Base-by-base conservation (phyloP, 2,113 vertebrate genomes). In the Labeo catla region DNA sequence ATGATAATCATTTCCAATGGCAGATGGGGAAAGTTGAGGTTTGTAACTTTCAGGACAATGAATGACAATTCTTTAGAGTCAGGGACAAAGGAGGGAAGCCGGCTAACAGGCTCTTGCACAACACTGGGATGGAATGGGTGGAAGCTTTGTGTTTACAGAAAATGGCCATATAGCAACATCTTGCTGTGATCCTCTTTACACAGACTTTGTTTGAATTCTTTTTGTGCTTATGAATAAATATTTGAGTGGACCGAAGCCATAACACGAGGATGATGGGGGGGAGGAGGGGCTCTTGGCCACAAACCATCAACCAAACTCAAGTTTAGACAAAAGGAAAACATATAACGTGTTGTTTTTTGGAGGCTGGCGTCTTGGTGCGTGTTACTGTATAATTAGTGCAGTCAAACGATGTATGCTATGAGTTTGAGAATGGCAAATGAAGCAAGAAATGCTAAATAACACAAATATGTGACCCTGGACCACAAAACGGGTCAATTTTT, bases 1-100 rank as follows among this genome's bases (percentile, higher is more conserved):
- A 92, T 92, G 91, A 92, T 91, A 92, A 91, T 92, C 88, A 87
- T 89, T 88, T 87, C 86, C 83, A 89, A 91, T 86, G 85, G 78
- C 89, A 91, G 88, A 91, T 87, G 89, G 89, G 78, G 78, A 88
- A 91, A 90, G 87, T 86, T 88, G 86, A 88, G 86, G 89, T 85
- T 90, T 76, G 76, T 86, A 83, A 86, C 85, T 84, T 61, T 86
- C 79, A 50, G 59, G 76, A 83, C 83, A 88, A 87, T 90, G 89
- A 90, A 87, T 87, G 81, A 87, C 85, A 88, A 91, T 91, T 85
- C 87, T 87, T 86, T 78, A 86, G 88, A 61, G 82, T 39, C 21
- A 63, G 74, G 65, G 78, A 91, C 90, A 91, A 91, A 90, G 73
- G 81, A 68, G 47, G 57, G 79, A 90, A 86, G 61, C 57, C 36